phyloP scores from a whole-genome alignment of 2,888 invertebrate species.

The Cheilosia grossa region DNA sequence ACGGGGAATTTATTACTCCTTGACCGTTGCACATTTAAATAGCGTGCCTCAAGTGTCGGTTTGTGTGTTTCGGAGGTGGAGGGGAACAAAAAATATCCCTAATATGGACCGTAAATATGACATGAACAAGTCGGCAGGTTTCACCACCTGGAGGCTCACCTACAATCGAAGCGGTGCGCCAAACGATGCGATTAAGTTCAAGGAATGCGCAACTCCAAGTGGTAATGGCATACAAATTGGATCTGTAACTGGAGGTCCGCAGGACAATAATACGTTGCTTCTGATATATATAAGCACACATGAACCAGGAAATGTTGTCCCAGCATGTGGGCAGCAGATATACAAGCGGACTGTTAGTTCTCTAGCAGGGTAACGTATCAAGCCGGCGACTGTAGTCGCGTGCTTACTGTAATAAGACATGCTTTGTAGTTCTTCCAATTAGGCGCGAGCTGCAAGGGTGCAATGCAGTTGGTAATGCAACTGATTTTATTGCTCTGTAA shows the following conservation, averaged over 20 bases:
- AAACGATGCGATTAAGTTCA: slow-evolving; percentile 15
- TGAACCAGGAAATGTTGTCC: slow-evolving; percentile 29
- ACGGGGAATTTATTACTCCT: slow-evolving; percentile 60
- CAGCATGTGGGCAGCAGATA: slow-evolving; percentile 20
- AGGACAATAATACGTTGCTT: slow-evolving; percentile 41
- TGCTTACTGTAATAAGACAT: not conserved
- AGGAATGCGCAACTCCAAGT: slow-evolving; percentile 10
- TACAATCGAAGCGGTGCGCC: slow-evolving; percentile 10
- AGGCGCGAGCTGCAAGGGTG: not conserved
- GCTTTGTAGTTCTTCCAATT: not conserved
- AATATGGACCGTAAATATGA: slow-evolving; percentile 53
- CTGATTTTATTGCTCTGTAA: not conserved
- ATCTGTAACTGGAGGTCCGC: slow-evolving; percentile 19
- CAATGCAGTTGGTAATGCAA: not conserved
- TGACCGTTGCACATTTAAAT: slow-evolving; percentile 41
- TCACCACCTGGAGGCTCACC: slow-evolving; percentile 38
- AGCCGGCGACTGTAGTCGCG: not conserved
- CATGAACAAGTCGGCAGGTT: slow-evolving; percentile 32
- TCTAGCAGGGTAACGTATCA: not conserved
- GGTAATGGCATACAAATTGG: slow-evolving; percentile 43
- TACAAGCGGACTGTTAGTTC: not conserved
- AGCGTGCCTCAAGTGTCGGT: slow-evolving; percentile 14
- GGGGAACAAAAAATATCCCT: slow-evolving; percentile 14
- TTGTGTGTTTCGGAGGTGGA: not conserved
- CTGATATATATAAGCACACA: slow-evolving; percentile 9